These are phyloP conservation scores for Drosophila nannoptera DNA, from an alignment of 1,140 invertebrate species.

Conservation along the genomic window DNA sequence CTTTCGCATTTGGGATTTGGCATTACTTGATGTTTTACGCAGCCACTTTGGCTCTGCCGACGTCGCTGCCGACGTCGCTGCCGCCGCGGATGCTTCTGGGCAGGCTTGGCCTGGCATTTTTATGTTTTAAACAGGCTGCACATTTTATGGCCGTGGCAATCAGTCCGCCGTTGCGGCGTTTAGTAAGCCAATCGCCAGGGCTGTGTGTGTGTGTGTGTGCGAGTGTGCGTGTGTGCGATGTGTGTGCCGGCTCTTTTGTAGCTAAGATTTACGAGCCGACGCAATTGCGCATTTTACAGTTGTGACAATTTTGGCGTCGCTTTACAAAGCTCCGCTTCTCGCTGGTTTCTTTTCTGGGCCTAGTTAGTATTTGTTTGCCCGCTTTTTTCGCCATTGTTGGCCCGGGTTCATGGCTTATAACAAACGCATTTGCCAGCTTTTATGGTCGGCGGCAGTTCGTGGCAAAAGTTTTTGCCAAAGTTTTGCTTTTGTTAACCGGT, in stretches of 20 bases:
- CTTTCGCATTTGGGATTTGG: slow-evolving; percentile 40
- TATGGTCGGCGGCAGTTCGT: slow-evolving; percentile 38
- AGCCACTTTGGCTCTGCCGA: slow-evolving; percentile 54
- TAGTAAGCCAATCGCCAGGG: slow-evolving; percentile 64
- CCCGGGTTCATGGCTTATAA: slow-evolving; percentile 49
- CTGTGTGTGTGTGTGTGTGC: too few relatives aligned
- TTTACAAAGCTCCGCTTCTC: slow-evolving; percentile 56
- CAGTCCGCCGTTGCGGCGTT: slow-evolving; percentile 56
- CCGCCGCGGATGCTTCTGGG: slow-evolving; percentile 41
- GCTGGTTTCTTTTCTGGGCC: slow-evolving; percentile 23
- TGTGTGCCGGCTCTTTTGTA: slow-evolving; percentile 49
- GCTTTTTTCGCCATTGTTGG: slow-evolving; percentile 1
- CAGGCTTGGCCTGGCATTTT: slow-evolving; percentile 58
- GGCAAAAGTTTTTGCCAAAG: slow-evolving; percentile 57
- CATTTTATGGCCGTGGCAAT: slow-evolving; percentile 62
- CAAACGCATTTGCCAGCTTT: slow-evolving; percentile 66
- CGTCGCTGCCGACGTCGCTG: neutral
- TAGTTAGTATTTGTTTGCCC: neutral
- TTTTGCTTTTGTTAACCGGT: slow-evolving; percentile 58
- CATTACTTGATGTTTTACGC: slow-evolving; percentile 76
- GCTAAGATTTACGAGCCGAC: slow-evolving; percentile 71
- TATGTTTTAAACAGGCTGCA: slow-evolving; percentile 75
- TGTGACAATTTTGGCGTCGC: slow-evolving; percentile 73
- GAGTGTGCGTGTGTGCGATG: slow-evolving; percentile 5
- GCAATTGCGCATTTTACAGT: slow-evolving; percentile 77